These are phyloP conservation scores for Pteronura brasiliensis DNA, from an alignment of 2,113 vertebrate genomes.

Conservation along the genomic window DNA sequence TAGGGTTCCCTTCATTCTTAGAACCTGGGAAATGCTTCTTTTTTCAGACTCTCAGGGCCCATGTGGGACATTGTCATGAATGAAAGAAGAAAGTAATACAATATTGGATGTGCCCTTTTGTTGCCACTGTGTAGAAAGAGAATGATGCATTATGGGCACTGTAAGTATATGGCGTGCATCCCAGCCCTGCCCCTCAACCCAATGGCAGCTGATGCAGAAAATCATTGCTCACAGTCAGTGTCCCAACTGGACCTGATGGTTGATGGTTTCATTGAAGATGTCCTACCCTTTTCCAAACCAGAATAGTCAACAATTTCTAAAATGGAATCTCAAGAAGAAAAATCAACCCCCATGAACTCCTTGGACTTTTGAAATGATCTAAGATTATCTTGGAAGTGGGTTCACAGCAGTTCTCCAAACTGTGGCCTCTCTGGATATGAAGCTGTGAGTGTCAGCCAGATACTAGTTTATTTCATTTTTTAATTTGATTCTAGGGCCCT, in stretches of 20 bases:
- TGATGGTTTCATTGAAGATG: background rate
- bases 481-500: conserved; percentile 60
- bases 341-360: background rate
- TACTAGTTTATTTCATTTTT: conserved; percentile 78
- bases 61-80: conserved; percentile 77
- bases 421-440: conserved; percentile 6
- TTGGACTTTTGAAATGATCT: conserved; percentile 22
- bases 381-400: background rate
- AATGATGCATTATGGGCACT: conserved; percentile 75
- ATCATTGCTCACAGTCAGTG: background rate
- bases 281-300: conserved; percentile 42
- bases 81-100: conserved; percentile 78
- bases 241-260: background rate
- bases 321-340: conserved; percentile 33
- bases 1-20: conserved; percentile 75
- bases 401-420: background rate
- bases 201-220: background rate
- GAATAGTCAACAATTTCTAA: conserved; percentile 31
- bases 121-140: conserved; percentile 73
- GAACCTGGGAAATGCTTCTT: conserved; percentile 80
- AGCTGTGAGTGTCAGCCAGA: conserved; percentile 57
- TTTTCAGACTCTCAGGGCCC: conserved; percentile 72
- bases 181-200: background rate
- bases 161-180: conserved; percentile 60
- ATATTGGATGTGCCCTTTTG: conserved; percentile 75